These are phyloP conservation scores for Pelochelys cantorii DNA, from an alignment of 2,797 vertebrate genomes.

Conservation along the genomic window DNA sequence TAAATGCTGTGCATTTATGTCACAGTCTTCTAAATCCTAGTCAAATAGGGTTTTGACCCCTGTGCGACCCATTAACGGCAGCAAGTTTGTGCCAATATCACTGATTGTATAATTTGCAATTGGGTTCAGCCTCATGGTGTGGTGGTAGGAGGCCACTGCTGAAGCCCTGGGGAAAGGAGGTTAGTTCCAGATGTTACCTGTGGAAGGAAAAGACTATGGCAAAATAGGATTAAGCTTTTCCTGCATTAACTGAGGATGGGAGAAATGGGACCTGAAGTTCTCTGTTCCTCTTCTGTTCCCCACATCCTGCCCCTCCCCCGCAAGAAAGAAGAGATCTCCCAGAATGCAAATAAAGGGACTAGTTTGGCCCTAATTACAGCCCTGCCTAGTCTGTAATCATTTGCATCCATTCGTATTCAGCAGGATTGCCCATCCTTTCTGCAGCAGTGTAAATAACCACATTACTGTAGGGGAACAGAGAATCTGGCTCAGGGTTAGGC, in stretches of 20 bases:
- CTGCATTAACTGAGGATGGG: background rate
- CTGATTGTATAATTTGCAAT: background rate
- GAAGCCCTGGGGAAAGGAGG: background rate
- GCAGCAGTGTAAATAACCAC: fast-evolving
- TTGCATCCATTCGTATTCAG: fast-evolving
- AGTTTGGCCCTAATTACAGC: background rate
- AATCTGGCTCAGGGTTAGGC: background rate
- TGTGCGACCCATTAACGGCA: fast-evolving
- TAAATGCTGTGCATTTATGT: fast-evolving
- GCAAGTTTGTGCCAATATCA: fast-evolving
- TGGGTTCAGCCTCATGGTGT: background rate
- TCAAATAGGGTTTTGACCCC: too few species aligned
- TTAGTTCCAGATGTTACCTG: background rate
- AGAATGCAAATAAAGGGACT: background rate
- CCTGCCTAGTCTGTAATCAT: background rate
- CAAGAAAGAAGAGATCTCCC: background rate
- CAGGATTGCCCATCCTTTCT: fast-evolving
- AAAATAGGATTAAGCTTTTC: background rate
- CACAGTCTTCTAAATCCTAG: background rate
- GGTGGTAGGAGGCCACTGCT: background rate
- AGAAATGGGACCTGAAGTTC: background rate
- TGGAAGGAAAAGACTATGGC: background rate
- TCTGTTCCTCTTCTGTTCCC: background rate
- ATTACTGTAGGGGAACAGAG: background rate
- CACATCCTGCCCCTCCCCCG: background rate